Base-by-base conservation (phyloP, 2,888 invertebrate genomes). In the Blomia tropicalis region DNA sequence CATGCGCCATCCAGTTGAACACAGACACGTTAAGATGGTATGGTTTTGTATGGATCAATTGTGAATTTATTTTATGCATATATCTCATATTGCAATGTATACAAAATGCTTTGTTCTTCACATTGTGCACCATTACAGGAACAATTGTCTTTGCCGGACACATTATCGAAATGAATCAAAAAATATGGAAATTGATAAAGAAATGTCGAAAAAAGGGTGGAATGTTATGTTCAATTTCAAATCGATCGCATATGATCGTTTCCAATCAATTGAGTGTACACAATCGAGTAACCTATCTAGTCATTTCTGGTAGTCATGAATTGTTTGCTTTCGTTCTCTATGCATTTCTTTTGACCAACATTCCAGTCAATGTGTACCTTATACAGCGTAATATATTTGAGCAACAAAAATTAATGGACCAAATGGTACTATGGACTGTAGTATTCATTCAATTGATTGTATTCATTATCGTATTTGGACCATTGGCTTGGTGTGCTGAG, bases 91-190 rank as follows among this genome's bases (percentile, higher is more conserved):
- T n/a, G n/a, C n/a, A n/a, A n/a, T n/a, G n/a, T n/a, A 41, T 47
- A 14, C 51, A 47, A n/a, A 14, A 7, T 47, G 51, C 51, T 27
- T n/a, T 47, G 7, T 47, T 47, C 51, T 47, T 47, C 22, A 47
- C 51, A 22, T n/a, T 47, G 5, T 47, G 51, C 22, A 11, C 51
- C 7, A 47, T 47, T n/a, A 11, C n/a, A 11, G 51, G 51, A 22
- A 47, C 51, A 22, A 47, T 47, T 27, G 51, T 47, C 51, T 47
- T 14, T n/a, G n/a, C 51, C 22, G 51, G 51, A 14, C 51, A 47
- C 51, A n/a, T 47, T 7, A 47, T 27, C 22, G 51, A 47, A 22
- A n/a, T 47, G 51, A n/a, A n/a, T 7, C 7, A n/a, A 25, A 47
- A 22, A 27, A n/a, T 19, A 11, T 27, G 7, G 51, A 22, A 11